These are phyloP conservation scores for Etheostoma cragini DNA, from an alignment of 2,113 vertebrate species.

Conservation along the genomic window DNA sequence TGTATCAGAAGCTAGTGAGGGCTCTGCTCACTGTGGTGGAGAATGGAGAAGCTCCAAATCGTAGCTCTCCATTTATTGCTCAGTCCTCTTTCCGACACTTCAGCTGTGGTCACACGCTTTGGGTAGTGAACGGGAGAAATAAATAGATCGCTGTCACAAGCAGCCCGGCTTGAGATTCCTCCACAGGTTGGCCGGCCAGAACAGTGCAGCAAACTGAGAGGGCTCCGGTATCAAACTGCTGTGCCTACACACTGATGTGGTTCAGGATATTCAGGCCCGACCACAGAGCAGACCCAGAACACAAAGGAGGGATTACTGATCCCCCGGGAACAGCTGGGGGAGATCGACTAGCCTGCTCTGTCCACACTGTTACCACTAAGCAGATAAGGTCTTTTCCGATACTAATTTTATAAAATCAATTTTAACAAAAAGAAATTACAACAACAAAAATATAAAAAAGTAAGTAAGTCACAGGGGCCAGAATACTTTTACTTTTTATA, in stretches of 20 bases:
- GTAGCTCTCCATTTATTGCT: conserved; percentile 40
- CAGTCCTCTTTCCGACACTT: neutral
- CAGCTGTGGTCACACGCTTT: conserved; percentile 16
- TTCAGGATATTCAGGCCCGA: conserved; percentile 18
- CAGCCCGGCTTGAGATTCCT: conserved; percentile 35
- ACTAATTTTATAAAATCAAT: no score
- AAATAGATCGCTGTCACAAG: conserved; percentile 38
- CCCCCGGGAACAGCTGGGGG: neutral
- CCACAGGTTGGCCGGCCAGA: conserved; percentile 16
- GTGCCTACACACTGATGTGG: conserved; percentile 16
- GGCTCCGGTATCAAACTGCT: conserved; percentile 31
- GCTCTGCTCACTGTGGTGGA: neutral
- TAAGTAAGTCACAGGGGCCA: neutral
- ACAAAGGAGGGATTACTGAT: conserved; percentile 11
- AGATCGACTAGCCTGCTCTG: neutral
- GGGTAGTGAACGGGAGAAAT: neutral
- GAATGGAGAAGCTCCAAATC: conserved; percentile 14
- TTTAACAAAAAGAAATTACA: no score
- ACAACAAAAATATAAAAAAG: neutral
- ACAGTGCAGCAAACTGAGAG: conserved; percentile 34
- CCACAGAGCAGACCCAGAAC: conserved; percentile 27
- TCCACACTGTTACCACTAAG: neutral
- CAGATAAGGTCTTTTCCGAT: neutral
- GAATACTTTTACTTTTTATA: neutral
- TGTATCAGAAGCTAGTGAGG: neutral